Percentiles rank a stretch among this genome's conserved stretches.
phyloP scores from a whole-genome alignment of 2,113 vertebrate species.

The Otolemur garnettii region DNA sequence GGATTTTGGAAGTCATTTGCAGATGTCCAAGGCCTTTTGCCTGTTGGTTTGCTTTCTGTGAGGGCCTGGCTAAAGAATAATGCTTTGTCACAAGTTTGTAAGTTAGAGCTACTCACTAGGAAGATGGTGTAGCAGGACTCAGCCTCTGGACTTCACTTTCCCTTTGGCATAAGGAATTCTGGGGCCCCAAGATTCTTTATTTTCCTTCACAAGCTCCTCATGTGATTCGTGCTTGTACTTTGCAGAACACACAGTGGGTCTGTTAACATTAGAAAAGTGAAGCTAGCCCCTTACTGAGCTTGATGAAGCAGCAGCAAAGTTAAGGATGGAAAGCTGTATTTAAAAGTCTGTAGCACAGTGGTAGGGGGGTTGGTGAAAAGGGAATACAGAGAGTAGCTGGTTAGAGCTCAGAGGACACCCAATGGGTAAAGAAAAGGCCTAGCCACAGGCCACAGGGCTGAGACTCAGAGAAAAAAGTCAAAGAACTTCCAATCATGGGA shows the following conservation, averaged over 20 bases:
- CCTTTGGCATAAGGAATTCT: no score
- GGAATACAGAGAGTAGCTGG: background rate
- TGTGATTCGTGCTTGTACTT: background rate
- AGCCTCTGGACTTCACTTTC: no score
- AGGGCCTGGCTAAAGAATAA: no score
- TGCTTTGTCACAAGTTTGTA: no score
- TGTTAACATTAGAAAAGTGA: slow-evolving; percentile 21
- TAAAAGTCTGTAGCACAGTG: background rate
- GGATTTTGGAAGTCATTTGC: no score
- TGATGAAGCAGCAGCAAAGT: background rate
- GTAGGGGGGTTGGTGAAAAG: background rate
- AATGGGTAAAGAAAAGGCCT: background rate
- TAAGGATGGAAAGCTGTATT: background rate
- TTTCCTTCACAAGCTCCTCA: background rate
- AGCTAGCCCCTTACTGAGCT: background rate
- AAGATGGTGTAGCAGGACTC: no score
- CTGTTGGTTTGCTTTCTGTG: no score
- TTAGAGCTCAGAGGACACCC: background rate
- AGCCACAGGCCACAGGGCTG: background rate
- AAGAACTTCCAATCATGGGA: slow-evolving; percentile 6
- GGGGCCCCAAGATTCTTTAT: no score
- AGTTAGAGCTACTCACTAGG: no score
- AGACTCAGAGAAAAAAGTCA: background rate
- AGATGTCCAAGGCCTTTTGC: no score
- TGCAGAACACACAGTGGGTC: slow-evolving; percentile 9